These are phyloP conservation scores for Spea multiplicata DNA, from an alignment of 2,113 vertebrate species.

Conservation along the genomic window DNA sequence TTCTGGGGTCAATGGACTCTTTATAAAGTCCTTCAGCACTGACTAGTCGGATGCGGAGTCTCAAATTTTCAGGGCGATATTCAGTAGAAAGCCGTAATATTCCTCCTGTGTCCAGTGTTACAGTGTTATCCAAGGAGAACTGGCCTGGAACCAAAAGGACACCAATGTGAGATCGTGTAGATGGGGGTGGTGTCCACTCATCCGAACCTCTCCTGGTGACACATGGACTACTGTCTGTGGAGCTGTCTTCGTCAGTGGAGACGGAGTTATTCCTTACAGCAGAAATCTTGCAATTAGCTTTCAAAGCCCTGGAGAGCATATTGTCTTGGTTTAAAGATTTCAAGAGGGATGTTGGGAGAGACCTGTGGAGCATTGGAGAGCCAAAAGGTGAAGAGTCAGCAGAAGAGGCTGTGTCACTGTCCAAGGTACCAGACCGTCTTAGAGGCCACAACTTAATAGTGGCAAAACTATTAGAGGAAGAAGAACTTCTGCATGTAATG, in stretches of 20 bases:
- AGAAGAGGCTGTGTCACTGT: conserved; percentile 72
- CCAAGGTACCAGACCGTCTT: conserved; percentile 60
- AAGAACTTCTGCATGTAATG: conserved; percentile 51
- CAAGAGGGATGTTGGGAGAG: conserved; percentile 64
- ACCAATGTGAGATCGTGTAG: conserved; percentile 32
- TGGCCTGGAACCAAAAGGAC: not conserved
- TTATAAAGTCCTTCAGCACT: conserved; percentile 74
- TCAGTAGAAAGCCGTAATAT: conserved; percentile 75
- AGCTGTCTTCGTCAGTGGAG: conserved; percentile 85
- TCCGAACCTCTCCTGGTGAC: conserved; percentile 74
- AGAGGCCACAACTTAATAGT: conserved; percentile 48
- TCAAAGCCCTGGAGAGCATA: conserved; percentile 65
- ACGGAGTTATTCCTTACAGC: conserved; percentile 77
- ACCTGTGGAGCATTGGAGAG: conserved; percentile 69
- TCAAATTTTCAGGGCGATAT: conserved; percentile 71
- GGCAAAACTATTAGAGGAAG: conserved; percentile 45
- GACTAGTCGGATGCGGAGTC: conserved; percentile 80
- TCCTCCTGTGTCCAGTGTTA: conserved; percentile 70
- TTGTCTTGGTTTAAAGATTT: conserved; percentile 76
- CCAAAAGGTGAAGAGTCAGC: conserved; percentile 74
- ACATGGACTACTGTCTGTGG: conserved; percentile 83
- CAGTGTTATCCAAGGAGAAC: conserved; percentile 70
- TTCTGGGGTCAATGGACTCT: conserved; percentile 68
- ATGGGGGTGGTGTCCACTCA: conserved; percentile 60
- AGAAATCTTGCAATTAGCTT: conserved; percentile 57